Conservation (phyloP, 2,113 vertebrate genomes). For the Epinephelus moara region DNA sequence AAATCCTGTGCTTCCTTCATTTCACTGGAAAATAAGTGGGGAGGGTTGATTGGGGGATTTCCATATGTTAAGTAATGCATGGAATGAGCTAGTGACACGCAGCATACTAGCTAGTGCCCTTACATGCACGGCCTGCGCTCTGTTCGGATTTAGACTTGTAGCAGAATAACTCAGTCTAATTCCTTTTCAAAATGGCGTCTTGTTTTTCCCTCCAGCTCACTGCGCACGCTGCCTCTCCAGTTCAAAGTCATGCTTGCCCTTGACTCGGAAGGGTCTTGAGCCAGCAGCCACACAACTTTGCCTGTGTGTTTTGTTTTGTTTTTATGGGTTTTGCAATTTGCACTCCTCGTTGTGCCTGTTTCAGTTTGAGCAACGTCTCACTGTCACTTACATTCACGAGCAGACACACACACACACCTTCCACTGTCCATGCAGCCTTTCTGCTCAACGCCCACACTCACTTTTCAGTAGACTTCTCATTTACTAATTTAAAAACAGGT, state of each 20-base stretch:
- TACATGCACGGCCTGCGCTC: slow-evolving; percentile 58
- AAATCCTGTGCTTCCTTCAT: slow-evolving; percentile 63
- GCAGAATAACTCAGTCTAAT: slow-evolving; percentile 74
- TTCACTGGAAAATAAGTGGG: slow-evolving; percentile 59
- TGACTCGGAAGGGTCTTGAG: slow-evolving; percentile 59
- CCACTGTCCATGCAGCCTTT: slow-evolving; percentile 50
- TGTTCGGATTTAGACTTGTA: slow-evolving; percentile 66
- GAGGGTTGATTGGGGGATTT: slow-evolving; percentile 75
- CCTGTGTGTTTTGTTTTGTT: slow-evolving; percentile 32
- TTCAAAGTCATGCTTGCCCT: slow-evolving; percentile 71
- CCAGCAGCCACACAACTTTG: slow-evolving; percentile 58
- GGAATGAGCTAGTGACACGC: slow-evolving; percentile 72
- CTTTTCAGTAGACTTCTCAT: slow-evolving; percentile 39
- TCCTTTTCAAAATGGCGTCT: slow-evolving; percentile 82
- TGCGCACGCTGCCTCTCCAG: slow-evolving; percentile 69
- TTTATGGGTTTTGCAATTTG: slow-evolving; percentile 26
- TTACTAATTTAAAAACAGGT: slow-evolving; percentile 34
- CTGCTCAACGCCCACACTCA: slow-evolving; percentile 49
- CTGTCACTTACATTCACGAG: slow-evolving; percentile 34
- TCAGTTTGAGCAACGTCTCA: slow-evolving; percentile 57
- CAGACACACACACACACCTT: slow-evolving; percentile 57
- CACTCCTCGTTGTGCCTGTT: slow-evolving; percentile 46
- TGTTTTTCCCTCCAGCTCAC: slow-evolving; percentile 75
- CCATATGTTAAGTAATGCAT: slow-evolving; percentile 73
- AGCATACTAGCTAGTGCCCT: slow-evolving; percentile 57